Base-by-base conservation (phyloP, 2,888 invertebrate species). In the Nowickia ferox region DNA sequence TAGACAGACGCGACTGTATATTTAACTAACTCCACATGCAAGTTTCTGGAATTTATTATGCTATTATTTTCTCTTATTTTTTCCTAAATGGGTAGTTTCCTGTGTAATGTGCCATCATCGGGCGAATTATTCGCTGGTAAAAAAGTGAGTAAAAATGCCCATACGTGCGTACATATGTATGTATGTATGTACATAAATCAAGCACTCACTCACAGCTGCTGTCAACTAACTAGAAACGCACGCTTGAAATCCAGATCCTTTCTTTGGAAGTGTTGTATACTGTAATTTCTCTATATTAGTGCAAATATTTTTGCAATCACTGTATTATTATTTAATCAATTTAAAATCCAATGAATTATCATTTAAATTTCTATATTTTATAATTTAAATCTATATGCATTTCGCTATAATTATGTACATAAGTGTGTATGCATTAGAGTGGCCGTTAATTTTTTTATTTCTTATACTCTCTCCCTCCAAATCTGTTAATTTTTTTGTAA, bases 71-170 rank as follows among this genome's bases (percentile, higher is more conserved):
- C 57, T 69, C 51, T 59, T n/a, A n/a, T n/a, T 81, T 59, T 51
- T 57, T 40, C 44, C 40, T 72, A 72, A 80, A 80, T 84, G 76
- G 71, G 10, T 66, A 72, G 80, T 80, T 84, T 84, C 84, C 84
- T 80, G 84, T 83, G 48, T 55, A 68, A 78, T 46, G 72, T 84
- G 74, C 74, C 59, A 81, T 61, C 55, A 55, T 48, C 61, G 42
- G 61, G 48, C 42, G 61, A 75, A 68, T 69, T 68, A 68, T 75
- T 53, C 59, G 53, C 75, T 81, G 71, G 69, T 51, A 66, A 65
- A 69, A 42, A 69, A 69, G 44, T 44, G 9, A 53, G 48, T 61
- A 42, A 53, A n/a, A 46, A 59, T 59, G 17, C 48, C 19, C 22
- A 40, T 11, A 38, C 46, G 22, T 44, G 22, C 9, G 9, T 75